These are phyloP conservation scores for Notothenia rossii DNA, from an alignment of 2,113 vertebrate genomes.

Conservation along the genomic window DNA sequence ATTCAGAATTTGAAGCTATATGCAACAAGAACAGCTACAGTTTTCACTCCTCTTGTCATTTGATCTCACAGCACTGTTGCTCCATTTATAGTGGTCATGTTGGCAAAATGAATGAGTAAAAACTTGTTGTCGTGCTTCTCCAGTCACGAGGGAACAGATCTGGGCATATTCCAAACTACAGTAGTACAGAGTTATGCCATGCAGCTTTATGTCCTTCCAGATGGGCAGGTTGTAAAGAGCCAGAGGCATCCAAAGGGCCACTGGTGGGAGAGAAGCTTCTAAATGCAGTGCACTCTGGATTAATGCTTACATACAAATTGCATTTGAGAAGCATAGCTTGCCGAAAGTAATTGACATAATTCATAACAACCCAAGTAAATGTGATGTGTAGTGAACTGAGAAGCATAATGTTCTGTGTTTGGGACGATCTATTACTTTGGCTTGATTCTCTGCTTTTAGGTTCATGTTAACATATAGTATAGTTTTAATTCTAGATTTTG, in stretches of 20 bases:
- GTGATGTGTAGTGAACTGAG: background rate
- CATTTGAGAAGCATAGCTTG: slow-evolving; percentile 11
- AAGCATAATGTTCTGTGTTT: slow-evolving; percentile 1
- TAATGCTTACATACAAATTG: slow-evolving; percentile 20
- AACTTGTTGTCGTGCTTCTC: slow-evolving; percentile 15
- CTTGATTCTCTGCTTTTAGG: background rate
- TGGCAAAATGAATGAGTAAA: slow-evolving; percentile 6
- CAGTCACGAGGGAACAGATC: slow-evolving; percentile 13
- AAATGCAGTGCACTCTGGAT: slow-evolving; percentile 19
- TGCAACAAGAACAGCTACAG: background rate
- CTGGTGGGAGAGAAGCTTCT: slow-evolving; percentile 9
- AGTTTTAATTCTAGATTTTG: background rate
- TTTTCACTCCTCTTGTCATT: slow-evolving; percentile 1
- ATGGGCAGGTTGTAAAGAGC: slow-evolving; percentile 29
- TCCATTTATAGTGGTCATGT: background rate
- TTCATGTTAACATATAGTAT: background rate
- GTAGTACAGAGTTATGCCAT: background rate
- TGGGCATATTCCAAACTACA: slow-evolving; percentile 18
- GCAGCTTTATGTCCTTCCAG: slow-evolving; percentile 35
- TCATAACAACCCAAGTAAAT: background rate
- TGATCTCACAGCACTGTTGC: background rate
- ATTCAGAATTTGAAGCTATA: slow-evolving; percentile 1
- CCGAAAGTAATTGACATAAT: slow-evolving; percentile 11
- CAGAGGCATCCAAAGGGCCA: slow-evolving; percentile 23
- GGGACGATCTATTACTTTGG: background rate